A percentile compares a stretch with the other conserved stretches of the same genome.
These are phyloP conservation scores for Drosophila yooni DNA, from an alignment of 2,888 invertebrate genomes.

Conservation along the genomic window DNA sequence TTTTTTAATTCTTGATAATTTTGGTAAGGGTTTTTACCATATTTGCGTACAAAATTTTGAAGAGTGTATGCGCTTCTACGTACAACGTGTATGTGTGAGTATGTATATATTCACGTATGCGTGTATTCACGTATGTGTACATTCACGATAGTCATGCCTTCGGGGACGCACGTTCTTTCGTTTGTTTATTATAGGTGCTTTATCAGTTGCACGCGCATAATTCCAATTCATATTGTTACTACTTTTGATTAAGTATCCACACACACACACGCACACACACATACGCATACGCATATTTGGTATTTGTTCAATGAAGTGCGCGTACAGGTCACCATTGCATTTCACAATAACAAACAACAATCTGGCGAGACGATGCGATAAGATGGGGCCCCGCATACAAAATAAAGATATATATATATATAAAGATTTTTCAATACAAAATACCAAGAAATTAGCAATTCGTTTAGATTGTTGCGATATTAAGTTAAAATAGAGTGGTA, in stretches of 20 bases:
- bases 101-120: neutral
- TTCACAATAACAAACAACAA: constrained; percentile 20
- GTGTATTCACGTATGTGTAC: neutral
- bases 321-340: constrained; percentile 7
- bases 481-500: neutral
- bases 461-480: neutral
- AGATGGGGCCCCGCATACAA: constrained; percentile 3
- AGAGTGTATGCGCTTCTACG: neutral
- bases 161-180: constrained; percentile 32
- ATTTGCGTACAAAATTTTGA: neutral
- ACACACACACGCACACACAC: neutral
- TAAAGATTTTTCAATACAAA: neutral
- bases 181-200: constrained; percentile 29
- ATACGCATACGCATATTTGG: neutral
- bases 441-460: neutral
- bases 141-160: constrained; percentile 2
- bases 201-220: constrained; percentile 50
- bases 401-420: neutral
- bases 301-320: constrained; percentile 22
- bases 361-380: constrained; percentile 2
- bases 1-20: neutral
- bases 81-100: neutral
- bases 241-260: constrained; percentile 29
- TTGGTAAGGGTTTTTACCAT: neutral
- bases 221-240: constrained; percentile 23